Percentiles rank a stretch among this genome's conserved stretches.
Evolutionary conservation across 2,797 vertebrate species (phyloP).

Genomic region (Anguilla obscura): DNA sequence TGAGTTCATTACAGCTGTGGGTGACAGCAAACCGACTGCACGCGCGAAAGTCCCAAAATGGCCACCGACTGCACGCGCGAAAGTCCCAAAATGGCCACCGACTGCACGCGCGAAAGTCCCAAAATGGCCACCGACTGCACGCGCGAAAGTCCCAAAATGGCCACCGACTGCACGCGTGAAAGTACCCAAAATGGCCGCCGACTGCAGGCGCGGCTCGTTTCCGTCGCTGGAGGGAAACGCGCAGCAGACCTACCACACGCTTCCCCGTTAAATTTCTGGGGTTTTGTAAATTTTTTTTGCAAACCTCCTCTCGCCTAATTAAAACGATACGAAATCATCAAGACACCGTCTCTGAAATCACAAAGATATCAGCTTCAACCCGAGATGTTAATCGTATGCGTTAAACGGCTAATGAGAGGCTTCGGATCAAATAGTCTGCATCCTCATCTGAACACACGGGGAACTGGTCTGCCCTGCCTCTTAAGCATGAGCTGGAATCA

Average conservation of each 20-base stretch:
- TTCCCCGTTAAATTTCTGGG: not conserved
- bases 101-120: not conserved
- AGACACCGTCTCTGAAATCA: not conserved
- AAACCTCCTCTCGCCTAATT: not conserved
- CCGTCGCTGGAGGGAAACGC: not conserved
- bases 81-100: not conserved
- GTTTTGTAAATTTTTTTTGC: no score
- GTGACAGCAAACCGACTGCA: not conserved
- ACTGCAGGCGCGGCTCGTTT: not conserved
- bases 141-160: no score
- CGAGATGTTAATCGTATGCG: not conserved
- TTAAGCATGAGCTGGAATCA: constrained; percentile 29
- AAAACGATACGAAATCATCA: not conserved
- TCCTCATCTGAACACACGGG: constrained; percentile 1
- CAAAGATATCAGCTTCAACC: not conserved
- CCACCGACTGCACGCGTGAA: not conserved
- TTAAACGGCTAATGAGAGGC: not conserved
- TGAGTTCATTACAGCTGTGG: constrained; percentile 37
- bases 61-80: not conserved
- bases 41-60: not conserved
- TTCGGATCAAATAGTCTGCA: constrained; percentile 7
- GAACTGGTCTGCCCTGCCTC: constrained; percentile 40
- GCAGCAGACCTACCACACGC: not conserved
- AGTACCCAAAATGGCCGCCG: not conserved
- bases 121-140: not conserved